Evolutionary conservation across 2,113 vertebrate genomes (phyloP).

Genomic region (Tachuris rubrigastra): DNA sequence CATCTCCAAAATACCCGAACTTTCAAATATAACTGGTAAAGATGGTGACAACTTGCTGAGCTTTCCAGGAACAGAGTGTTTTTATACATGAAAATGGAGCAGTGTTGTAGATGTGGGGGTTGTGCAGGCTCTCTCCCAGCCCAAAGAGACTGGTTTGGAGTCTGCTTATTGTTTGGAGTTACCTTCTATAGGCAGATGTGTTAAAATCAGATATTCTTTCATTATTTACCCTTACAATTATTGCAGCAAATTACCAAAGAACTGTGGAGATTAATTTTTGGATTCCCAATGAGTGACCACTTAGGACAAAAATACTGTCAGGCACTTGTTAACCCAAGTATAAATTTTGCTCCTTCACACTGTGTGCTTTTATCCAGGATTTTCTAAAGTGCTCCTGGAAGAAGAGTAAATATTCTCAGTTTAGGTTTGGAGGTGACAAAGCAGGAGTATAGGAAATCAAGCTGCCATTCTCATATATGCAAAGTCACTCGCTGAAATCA

Average conservation of each 20-base stretch:
- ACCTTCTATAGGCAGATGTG: not conserved
- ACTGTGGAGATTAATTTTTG: not conserved
- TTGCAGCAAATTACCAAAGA: not conserved
- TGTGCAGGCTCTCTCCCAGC: not conserved
- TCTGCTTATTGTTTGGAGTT: not conserved
- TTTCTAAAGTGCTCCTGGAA: not conserved
- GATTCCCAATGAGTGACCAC: not conserved
- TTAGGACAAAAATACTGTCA: not conserved
- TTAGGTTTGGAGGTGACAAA: not conserved
- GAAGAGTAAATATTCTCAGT: not conserved
- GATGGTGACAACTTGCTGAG: not conserved
- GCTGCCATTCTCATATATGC: not conserved
- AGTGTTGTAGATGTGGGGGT: not conserved
- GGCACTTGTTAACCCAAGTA: not conserved
- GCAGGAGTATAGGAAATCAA: not conserved
- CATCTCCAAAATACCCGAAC: not conserved
- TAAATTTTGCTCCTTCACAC: fast-evolving
- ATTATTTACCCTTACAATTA: not conserved
- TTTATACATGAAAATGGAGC: not conserved
- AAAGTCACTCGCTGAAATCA: not conserved
- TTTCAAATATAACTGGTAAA: not conserved
- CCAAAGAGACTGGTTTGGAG: not conserved
- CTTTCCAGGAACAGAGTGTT: not conserved
- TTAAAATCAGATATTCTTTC: not conserved
- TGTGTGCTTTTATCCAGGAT: not conserved